Conservation (phyloP, 1,140 invertebrate genomes). For the Geopemphigus sp. region DNA sequence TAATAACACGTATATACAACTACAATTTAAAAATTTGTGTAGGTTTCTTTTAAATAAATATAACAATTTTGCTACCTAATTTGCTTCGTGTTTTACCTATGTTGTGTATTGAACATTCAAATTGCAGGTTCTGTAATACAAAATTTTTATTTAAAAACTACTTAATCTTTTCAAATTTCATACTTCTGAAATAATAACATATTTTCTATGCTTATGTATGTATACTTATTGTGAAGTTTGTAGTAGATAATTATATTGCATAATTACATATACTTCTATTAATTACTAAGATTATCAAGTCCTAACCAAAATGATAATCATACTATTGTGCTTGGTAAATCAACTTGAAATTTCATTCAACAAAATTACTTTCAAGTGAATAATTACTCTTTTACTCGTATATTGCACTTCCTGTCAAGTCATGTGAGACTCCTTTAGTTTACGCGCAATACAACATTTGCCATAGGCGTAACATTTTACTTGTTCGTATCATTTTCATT, state of each 20-base stretch:
- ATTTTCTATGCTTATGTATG: background rate
- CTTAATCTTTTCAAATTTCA: background rate
- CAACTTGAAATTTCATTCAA: slow-evolving; percentile 30
- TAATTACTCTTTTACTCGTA: slow-evolving; percentile 14
- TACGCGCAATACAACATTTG: background rate
- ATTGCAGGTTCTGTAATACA: background rate
- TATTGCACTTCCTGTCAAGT: slow-evolving; percentile 19
- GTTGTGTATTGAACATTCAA: background rate
- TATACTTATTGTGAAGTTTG: no score
- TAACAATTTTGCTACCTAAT: background rate
- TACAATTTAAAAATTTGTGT: no score
- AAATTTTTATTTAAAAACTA: background rate
- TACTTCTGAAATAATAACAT: background rate
- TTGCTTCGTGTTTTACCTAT: background rate
- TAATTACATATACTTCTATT: background rate
- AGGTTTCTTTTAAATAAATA: background rate
- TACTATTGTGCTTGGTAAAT: background rate
- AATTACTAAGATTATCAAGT: background rate
- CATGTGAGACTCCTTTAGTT: background rate
- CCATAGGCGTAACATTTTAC: background rate
- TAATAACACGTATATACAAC: no score
- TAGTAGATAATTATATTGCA: background rate
- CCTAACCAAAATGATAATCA: background rate
- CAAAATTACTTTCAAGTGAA: slow-evolving; percentile 34
- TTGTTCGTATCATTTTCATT: slow-evolving; percentile 20